Evolutionary conservation across 2,113 vertebrate genomes (phyloP), one percentile per base, ranked within the genome.

Genomic region (Ceyx cyanopectus): DNA sequence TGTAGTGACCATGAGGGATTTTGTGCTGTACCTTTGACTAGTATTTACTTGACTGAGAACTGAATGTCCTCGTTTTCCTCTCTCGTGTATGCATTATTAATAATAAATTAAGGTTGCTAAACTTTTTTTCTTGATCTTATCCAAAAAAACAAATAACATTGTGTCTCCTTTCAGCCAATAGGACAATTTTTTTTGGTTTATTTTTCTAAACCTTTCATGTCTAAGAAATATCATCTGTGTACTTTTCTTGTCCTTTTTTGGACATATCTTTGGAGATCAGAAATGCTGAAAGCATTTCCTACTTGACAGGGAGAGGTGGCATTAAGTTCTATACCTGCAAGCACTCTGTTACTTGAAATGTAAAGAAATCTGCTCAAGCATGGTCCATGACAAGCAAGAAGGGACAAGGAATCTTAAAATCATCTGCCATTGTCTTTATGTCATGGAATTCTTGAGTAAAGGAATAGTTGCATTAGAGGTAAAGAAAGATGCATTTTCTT

Each of bases 331-430:
- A 29, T 76, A 73, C 50, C 74, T 89, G 61, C 46, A 92, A 87
- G 26, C 16, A 77, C 29, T 65, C 43, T 57, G 43, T 67, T 58
- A 57, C 76, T 73, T 84, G 80, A 92, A 88, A 93, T 85, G 72
- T 80, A 69, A 48, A 90, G 87, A 75, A 80, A 96, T 62, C 30
- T 92, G 83, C 86, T 74, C 75, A 93, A 67, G 85, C 43, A 58
- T 58, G 57, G 79, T 86, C 95, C 77, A 2, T 72, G 73, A 74
- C 78, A 88, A 78, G 56, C 50, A 89, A 90, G 81, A 72, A 89
- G 83, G 62, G 85, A 91, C 81, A 78, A 84, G 45, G 30, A 80
- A 82, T 89, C 82, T 90, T 85, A 76, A 94, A 95, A 92, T 56
- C 70, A 81, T 10, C 79, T 75, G 76, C 48, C 30, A 73, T 68